Base-by-base conservation (phyloP, 2,797 vertebrate species). In the Poeciliopsis paucimaculata region DNA sequence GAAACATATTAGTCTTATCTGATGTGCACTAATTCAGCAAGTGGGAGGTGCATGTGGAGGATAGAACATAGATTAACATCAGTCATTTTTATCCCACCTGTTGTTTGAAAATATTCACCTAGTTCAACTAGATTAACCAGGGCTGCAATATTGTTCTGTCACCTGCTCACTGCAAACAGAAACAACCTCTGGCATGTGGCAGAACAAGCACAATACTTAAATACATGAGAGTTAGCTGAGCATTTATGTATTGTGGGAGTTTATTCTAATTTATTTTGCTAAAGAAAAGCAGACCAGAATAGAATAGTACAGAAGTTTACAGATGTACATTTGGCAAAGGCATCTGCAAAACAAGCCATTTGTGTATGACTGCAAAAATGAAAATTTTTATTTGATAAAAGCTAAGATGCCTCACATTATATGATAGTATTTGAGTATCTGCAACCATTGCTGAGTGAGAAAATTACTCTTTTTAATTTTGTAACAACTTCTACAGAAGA, bases 91-190 rank as follows among this genome's bases (percentile, higher is more conserved):
- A 15, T 13, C n/a, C 28, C 28, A 31, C 11, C 28, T 64, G 7
- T 64, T 68, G 64, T 23, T 68, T 64, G 34, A 34, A 64, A 64
- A 64, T 64, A 31, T 36, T 64, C 53, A 55, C 57, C 57, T 60
- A 5, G 20, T 26, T 68, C 9, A 26, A 68, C 8, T 41, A 23
- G 20, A 68, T 11, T 23, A 41, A 68, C 4, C 1, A 41, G 1
- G 36, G 3, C 64, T 41, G 64, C 20, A 11, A 23, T 39, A 41
- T 41, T 68, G 9, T 39, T 68, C 10, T 41, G 34, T 41, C 64
- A 68, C 18, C 64, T 39, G 18, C 34, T 68, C 9, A 39, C 64
- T 68, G 64, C 31, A 11, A 68, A 41, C 18, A 68, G 64, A 64
- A 64, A 64, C 16, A 3, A 9, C 2, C 13, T 16, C 6, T 64